Evolutionary conservation across 2,888 invertebrate species (phyloP).

Genomic region (Drosophila nr. fundita): DNA sequence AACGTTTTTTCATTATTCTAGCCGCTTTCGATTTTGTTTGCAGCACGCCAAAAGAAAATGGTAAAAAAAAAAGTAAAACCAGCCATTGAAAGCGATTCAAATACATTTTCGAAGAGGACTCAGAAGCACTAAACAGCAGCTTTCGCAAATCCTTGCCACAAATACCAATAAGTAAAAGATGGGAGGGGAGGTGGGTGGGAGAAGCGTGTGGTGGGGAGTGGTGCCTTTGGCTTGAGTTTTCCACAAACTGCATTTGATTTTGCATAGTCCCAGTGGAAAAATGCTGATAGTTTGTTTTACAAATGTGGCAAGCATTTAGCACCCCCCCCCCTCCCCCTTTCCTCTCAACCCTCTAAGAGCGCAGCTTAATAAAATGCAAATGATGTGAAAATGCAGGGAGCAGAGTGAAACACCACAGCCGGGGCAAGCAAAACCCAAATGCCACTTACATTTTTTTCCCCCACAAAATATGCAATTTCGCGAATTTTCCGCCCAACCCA

Average conservation of each 20-base stretch:
- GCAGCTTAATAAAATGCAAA: slow-evolving; percentile 73
- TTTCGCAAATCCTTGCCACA: slow-evolving; percentile 45
- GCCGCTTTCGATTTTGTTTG: slow-evolving; percentile 1
- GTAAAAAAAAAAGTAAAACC: slow-evolving; percentile 6
- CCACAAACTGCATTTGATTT: slow-evolving; percentile 33
- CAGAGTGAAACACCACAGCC: slow-evolving; percentile 10
- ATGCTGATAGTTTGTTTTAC: slow-evolving; percentile 55
- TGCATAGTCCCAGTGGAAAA: slow-evolving; percentile 25
- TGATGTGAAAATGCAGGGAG: slow-evolving; percentile 65
- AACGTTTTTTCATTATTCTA: slow-evolving; percentile 42
- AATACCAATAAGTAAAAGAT: slow-evolving; percentile 47
- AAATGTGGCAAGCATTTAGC: slow-evolving; percentile 38
- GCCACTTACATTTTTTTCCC: slow-evolving; percentile 53
- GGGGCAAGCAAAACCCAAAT: slow-evolving; percentile 42
- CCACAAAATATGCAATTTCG: slow-evolving; percentile 38
- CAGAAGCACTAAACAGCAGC: not conserved
- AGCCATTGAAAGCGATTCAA: slow-evolving; percentile 1
- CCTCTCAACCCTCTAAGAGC: not conserved
- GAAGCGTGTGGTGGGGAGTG: not conserved
- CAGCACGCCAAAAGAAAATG: not conserved
- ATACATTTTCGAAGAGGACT: slow-evolving; percentile 1
- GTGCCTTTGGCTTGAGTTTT: not conserved
- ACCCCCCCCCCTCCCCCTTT: not conserved
- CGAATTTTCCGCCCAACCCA: not conserved
- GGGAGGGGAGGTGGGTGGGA: not conserved